These are phyloP conservation scores for Lithophane socia DNA, from an alignment of 2,888 invertebrate genomes.

Conservation along the genomic window DNA sequence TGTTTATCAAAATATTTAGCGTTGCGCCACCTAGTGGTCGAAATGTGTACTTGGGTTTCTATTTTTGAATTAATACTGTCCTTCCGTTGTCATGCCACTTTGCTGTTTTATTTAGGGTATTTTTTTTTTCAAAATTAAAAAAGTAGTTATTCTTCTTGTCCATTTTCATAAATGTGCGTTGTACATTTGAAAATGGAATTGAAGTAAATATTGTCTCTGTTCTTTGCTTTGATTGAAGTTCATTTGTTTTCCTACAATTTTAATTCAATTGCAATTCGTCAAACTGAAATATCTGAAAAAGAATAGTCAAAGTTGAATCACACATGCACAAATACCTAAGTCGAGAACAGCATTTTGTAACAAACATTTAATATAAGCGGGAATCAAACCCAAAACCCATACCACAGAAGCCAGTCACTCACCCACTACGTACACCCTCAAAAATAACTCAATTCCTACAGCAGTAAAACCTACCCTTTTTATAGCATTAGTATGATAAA, in stretches of 20 bases:
- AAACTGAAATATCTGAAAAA: not conserved
- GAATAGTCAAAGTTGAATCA: not conserved
- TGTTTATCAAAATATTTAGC: too few species aligned
- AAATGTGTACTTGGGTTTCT: too few species aligned
- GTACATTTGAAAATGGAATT: conserved; percentile 17
- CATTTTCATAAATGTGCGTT: not conserved
- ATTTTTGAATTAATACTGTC: too few species aligned
- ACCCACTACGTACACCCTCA: not conserved
- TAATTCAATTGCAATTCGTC: not conserved
- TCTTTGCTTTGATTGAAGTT: not conserved
- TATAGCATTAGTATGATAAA: conserved; percentile 41
- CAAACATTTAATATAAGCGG: not conserved
- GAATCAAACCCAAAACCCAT: not conserved
- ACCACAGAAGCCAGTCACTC: not conserved
- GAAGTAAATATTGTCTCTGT: not conserved
- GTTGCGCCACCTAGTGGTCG: too few species aligned
- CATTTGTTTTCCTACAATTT: not conserved
- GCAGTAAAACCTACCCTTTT: conserved; percentile 27
- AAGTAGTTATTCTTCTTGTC: too few species aligned
- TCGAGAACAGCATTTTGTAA: not conserved
- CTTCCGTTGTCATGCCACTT: too few species aligned
- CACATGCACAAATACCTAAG: not conserved
- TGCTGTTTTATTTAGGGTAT: too few species aligned
- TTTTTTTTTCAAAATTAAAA: too few species aligned
- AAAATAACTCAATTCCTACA: not conserved